Evolutionary conservation across 2,888 invertebrate genomes (phyloP).

Genomic region (Drosophila mayaguana): DNA sequence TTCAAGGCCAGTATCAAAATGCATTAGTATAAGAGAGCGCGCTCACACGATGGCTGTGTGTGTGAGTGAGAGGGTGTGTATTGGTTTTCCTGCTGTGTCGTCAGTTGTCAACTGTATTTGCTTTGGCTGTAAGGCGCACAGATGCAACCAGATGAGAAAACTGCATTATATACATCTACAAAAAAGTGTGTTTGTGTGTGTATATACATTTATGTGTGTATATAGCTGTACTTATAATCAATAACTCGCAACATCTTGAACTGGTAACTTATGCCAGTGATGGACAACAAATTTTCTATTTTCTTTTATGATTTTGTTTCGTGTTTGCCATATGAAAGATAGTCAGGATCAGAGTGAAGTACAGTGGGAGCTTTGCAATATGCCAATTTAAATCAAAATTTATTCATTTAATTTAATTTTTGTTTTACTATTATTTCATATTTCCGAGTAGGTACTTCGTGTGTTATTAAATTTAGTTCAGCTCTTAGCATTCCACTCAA

Average conservation of each 20-base stretch:
- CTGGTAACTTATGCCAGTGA: constrained; percentile 13
- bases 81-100: constrained; percentile 43
- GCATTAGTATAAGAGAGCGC: constrained; percentile 43
- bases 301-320: constrained; percentile 17
- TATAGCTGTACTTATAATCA: constrained; percentile 46
- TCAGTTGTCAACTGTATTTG: constrained; percentile 68
- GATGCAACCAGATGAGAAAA: constrained; percentile 27
- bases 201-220: neutral
- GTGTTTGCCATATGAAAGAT: constrained; percentile 7
- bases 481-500: constrained; percentile 19
- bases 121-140: constrained; percentile 40
- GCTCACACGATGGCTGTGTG: constrained; percentile 3
- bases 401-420: neutral
- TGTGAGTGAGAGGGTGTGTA: constrained; percentile 7
- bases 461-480: neutral
- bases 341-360: neutral
- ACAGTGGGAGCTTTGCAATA: neutral
- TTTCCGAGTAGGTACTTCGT: neutral
- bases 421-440: neutral
- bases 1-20: constrained; percentile 83
- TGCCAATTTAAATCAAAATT: neutral
- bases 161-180: neutral
- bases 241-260: constrained; percentile 58
- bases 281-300: neutral
- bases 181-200: no score